A percentile compares a stretch with the other conserved stretches of the same genome.
Conservation (phyloP, 2,888 invertebrate genomes). For the Cryptus armator region DNA sequence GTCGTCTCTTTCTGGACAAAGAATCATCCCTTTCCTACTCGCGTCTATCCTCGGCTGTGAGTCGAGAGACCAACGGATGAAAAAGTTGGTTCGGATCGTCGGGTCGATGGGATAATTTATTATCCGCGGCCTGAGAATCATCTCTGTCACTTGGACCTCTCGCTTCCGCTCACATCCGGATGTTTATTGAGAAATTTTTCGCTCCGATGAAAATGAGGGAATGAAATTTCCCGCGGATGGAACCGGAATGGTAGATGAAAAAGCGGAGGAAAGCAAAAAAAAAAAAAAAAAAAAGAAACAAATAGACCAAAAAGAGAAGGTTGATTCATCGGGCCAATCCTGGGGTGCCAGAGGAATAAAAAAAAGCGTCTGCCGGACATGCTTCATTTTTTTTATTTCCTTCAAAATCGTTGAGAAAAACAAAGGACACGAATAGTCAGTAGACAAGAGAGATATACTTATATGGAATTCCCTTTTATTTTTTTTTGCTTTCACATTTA, state of each 20-base stretch:
- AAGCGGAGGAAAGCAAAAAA: conserved; percentile 1
- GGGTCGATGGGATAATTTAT: conserved; percentile 40
- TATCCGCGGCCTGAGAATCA: conserved; percentile 1
- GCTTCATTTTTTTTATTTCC: neutral
- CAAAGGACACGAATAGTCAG: neutral
- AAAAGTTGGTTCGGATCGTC: conserved; percentile 9
- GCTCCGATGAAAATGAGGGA: conserved; percentile 22
- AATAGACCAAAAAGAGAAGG: neutral
- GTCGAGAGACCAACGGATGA: neutral
- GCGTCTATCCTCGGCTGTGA: neutral
- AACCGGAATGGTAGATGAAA: conserved; percentile 15
- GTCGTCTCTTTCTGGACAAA: neutral
- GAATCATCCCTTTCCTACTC: neutral
- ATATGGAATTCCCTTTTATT: neutral
- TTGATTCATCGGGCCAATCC: conserved; percentile 15
- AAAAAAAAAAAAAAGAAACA: conserved; percentile 3
- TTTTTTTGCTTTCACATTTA: neutral
- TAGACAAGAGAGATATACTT: neutral
- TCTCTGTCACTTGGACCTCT: conserved; percentile 4
- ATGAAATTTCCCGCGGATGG: conserved; percentile 33
- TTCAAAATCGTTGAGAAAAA: neutral
- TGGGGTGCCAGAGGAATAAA: neutral
- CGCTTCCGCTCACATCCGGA: conserved; percentile 16
- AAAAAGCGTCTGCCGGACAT: neutral
- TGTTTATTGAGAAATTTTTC: conserved; percentile 42